Evolutionary conservation across 2,797 vertebrate species (phyloP), one percentile per base, ranked within the genome.

Genomic region (Rhinogobio ventralis): DNA sequence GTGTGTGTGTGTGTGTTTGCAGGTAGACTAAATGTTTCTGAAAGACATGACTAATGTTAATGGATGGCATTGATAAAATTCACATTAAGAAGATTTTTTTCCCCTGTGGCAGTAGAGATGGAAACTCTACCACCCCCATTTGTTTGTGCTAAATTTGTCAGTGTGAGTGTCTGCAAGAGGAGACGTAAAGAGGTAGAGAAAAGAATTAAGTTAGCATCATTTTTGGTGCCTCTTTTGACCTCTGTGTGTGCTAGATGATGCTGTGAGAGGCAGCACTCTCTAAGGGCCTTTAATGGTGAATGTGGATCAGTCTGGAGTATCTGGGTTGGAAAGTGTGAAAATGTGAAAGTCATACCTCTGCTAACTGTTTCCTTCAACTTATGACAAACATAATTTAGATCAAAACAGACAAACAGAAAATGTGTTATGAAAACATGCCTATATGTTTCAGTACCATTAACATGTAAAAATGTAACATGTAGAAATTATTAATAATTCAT

Each of bases 1-100:
- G 55, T n/a, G 55, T 25, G n/a, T 25, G 11, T 60, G 5, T 30
- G n/a, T 28, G n/a, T 77, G 23, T 30, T 23, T 64, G 77, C 60
- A 66, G 60, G 13, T 66, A 10, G 25, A 42, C 23, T 2, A 11
- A 86, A 92, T 69, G 79, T 85, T 82, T 91, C 89, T 89, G 91
- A 91, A 92, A 92, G 89, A 90, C 92, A 76, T 87, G 87, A 86
- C 88, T 90, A 42, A 51, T 76, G 83, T 53, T 51, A 74, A 84
- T 10, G 73, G 83, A 74, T 20, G 87, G 87, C 90, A 88, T 89
- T 86, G 82, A 91, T 92, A 86, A 92, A 91, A 90, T 87, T 87
- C 49, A n/a, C 42, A 45, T 66, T 55, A 71, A 73, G 30, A 49
- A 66, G 45, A 42, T 6, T 9, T 42, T 42, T 42, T 74, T 51